Conservation (phyloP, 2,113 vertebrate species). For the Anas platyrhynchos region DNA sequence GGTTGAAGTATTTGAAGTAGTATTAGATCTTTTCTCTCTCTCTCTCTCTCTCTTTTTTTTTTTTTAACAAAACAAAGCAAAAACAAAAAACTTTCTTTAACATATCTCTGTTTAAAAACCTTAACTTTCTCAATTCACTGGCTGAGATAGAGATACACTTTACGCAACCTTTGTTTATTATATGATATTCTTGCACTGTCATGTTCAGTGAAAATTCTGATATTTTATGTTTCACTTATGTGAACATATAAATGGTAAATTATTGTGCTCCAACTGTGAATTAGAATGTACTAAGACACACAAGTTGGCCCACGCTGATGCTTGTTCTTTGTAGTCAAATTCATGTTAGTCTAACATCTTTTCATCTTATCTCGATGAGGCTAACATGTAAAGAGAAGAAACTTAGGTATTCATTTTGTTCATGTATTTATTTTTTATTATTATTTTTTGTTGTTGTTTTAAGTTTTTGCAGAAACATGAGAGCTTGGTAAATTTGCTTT, state of each 20-base stretch:
- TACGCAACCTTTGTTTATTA: not conserved
- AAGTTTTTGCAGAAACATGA: not conserved
- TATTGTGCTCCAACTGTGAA: not conserved
- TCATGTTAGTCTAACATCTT: not conserved
- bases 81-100: not conserved
- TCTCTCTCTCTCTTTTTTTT: too few species aligned
- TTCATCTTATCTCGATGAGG: not conserved
- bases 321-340: not conserved
- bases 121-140: not conserved
- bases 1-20: not conserved
- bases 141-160: not conserved
- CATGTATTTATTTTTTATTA: too few species aligned
- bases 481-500: not conserved
- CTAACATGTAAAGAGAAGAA: not conserved
- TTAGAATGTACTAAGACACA: not conserved
- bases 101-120: not conserved
- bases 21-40: not conserved
- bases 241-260: not conserved
- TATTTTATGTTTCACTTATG: not conserved
- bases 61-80: not conserved
- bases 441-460: not conserved
- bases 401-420: not conserved
- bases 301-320: not conserved
- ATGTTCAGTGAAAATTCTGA: not conserved
- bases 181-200: not conserved